These are phyloP conservation scores for Idaea straminata DNA, from an alignment of 2,888 invertebrate genomes.

Conservation along the genomic window DNA sequence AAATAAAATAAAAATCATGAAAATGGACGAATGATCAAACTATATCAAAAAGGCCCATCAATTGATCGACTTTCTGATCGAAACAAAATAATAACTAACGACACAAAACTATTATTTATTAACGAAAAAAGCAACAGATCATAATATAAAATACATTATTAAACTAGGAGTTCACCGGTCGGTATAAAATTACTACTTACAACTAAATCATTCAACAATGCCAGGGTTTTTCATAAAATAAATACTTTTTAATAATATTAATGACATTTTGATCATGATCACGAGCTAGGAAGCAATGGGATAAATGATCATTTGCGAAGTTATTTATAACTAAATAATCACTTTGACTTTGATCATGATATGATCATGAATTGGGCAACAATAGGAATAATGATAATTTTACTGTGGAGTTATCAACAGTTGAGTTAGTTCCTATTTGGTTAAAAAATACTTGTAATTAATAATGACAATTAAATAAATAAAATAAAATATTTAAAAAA, in stretches of 20 bases:
- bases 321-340: too few species aligned
- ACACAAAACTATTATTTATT: conserved; percentile 54
- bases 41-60: too few species aligned
- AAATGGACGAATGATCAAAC: too few species aligned
- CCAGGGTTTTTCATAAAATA: neutral
- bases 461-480: too few species aligned
- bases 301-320: neutral
- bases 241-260: neutral
- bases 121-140: conserved; percentile 59
- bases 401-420: too few species aligned
- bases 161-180: conserved; percentile 17
- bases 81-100: conserved; percentile 37
- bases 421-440: too few species aligned
- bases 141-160: conserved; percentile 45
- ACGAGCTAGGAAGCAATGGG: neutral
- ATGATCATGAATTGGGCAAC: too few species aligned
- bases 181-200: conserved; percentile 6
- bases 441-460: too few species aligned
- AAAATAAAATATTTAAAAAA: too few species aligned
- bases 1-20: neutral
- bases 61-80: neutral
- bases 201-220: neutral
- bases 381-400: too few species aligned
- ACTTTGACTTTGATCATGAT: too few species aligned
- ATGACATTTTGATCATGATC: neutral